Percentiles rank a stretch among this genome's conserved stretches.
Evolutionary conservation across 1,140 invertebrate genomes (phyloP).

Genomic region (Drosophila kohkoa): DNA sequence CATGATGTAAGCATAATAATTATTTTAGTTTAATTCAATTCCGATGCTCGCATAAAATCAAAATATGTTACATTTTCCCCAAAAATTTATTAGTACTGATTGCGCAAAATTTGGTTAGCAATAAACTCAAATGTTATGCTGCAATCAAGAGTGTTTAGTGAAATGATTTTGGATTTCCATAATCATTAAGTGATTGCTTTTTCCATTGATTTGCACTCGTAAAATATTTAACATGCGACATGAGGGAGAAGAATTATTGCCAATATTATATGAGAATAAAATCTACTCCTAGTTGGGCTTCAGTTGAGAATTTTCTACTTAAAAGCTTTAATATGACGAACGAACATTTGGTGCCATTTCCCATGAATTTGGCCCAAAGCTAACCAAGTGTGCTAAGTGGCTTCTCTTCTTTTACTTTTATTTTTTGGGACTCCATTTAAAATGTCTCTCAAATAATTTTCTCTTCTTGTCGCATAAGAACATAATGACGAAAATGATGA

Average conservation of each 20-base stretch:
- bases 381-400: not conserved
- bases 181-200: not conserved
- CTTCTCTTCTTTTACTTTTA: not conserved
- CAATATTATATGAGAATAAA: not conserved
- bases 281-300: not conserved
- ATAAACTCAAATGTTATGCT: conserved; percentile 1
- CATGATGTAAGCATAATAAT: not conserved
- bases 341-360: not conserved
- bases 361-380: not conserved
- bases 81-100: conserved; percentile 11
- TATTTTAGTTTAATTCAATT: conserved; percentile 12
- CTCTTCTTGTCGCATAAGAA: not conserved
- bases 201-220: not conserved
- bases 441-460: conserved; percentile 2
- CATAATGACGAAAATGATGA: conserved; percentile 4
- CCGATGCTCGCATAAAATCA: not conserved
- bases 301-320: not conserved
- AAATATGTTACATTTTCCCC: not conserved
- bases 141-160: not conserved
- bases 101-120: not conserved
- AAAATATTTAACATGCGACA: not conserved
- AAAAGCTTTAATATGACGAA: not conserved
- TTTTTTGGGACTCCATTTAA: not conserved
- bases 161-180: not conserved
- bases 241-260: not conserved